Conservation (phyloP, 2,113 vertebrate species). For the Syngnathus floridae region DNA sequence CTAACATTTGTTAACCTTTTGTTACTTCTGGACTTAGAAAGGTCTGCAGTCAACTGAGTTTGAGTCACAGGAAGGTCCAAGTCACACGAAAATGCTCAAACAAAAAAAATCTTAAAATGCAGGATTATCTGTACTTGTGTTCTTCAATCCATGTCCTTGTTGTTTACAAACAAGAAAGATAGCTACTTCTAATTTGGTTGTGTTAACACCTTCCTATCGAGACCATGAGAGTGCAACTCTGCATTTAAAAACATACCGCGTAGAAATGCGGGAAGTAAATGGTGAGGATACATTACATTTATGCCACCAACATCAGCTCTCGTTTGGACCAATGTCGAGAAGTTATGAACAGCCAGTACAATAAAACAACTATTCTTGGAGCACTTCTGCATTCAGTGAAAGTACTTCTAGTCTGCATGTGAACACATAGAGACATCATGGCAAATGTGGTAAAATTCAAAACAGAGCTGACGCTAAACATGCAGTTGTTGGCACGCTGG, state of each 20-base stretch:
- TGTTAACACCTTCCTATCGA: background rate
- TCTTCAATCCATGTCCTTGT: background rate
- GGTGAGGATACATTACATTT: too few relatives aligned
- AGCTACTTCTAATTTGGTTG: background rate
- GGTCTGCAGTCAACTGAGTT: too few relatives aligned
- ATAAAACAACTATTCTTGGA: background rate
- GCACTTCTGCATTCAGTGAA: background rate
- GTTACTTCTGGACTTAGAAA: background rate
- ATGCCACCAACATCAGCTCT: background rate
- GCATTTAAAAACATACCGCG: background rate
- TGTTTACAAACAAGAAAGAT: background rate
- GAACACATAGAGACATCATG: conserved; percentile 54
- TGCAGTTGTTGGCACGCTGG: too few relatives aligned
- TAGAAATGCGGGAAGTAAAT: background rate
- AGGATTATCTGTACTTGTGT: background rate
- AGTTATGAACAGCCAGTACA: conserved; percentile 19
- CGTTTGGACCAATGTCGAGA: too few relatives aligned
- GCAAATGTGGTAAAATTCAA: background rate
- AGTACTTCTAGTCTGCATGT: background rate
- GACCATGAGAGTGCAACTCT: background rate
- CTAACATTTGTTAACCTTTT: background rate
- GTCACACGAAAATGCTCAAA: background rate
- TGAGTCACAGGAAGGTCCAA: too few relatives aligned
- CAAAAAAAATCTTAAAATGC: background rate
- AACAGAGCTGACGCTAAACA: too few relatives aligned